Evolutionary conservation across 2,888 invertebrate species (phyloP).

Genomic region (Hoplodrina ambigua): DNA sequence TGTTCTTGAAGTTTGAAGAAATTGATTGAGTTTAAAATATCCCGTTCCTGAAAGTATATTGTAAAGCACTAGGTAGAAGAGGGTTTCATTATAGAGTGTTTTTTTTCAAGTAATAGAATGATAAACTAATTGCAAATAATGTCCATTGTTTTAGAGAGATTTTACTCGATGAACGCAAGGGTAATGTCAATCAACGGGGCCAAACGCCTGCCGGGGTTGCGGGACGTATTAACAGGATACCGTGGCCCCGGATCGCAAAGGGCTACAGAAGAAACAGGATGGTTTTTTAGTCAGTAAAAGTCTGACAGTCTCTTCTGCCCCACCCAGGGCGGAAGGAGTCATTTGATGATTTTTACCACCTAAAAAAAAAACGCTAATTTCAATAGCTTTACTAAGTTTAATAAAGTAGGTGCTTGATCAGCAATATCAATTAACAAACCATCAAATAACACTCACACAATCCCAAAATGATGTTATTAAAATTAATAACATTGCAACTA

Average conservation of each 20-base stretch:
- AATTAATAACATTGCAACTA: conserved; percentile 69
- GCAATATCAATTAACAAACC: conserved; percentile 11
- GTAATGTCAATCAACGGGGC: no score
- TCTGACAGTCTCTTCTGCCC: no score
- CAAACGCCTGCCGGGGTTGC: no score
- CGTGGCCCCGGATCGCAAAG: no score
- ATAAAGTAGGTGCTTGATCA: not conserved
- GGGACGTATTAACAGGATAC: no score
- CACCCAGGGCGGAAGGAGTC: no score
- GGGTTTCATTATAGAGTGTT: not conserved
- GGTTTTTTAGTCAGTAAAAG: no score
- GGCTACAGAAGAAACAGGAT: no score
- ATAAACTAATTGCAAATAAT: not conserved
- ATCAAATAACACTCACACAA: conserved; percentile 2
- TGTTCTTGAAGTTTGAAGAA: not conserved
- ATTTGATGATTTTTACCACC: no score
- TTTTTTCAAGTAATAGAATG: not conserved
- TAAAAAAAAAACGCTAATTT: no score
- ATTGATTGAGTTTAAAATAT: not conserved
- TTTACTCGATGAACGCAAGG: not conserved
- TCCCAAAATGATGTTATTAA: conserved; percentile 40
- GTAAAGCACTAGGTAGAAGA: not conserved
- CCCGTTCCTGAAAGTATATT: no score
- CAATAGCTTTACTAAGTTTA: no score
- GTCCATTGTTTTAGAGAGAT: not conserved